Evolutionary conservation across 2,113 vertebrate genomes (phyloP).

Genomic region (Microtus oregoni): DNA sequence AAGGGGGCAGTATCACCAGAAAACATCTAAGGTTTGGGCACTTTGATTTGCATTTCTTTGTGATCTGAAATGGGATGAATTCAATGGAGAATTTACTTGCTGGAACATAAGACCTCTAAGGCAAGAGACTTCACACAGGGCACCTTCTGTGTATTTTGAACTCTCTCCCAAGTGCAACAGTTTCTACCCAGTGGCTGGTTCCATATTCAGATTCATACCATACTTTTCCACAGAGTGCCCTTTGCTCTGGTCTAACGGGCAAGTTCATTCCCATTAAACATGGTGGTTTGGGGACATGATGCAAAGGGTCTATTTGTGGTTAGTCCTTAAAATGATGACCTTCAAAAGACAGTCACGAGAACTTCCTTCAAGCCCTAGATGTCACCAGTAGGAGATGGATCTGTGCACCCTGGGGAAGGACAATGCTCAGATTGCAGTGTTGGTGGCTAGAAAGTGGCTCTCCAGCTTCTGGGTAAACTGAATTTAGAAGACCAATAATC

Average conservation of each 20-base stretch:
- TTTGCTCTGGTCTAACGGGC: not conserved
- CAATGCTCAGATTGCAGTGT: not conserved
- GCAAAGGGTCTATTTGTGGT: not conserved
- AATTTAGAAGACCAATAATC: not conserved
- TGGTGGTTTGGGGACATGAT: fast-evolving
- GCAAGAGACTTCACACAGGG: not conserved
- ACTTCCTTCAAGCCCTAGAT: too few relatives aligned
- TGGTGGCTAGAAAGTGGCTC: not conserved
- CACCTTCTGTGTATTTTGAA: not conserved
- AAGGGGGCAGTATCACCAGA: not conserved
- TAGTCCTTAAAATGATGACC: not conserved
- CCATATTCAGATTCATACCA: not conserved
- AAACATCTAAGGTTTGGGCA: not conserved
- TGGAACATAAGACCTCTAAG: not conserved
- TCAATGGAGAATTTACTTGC: not conserved
- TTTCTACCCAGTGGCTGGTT: not conserved
- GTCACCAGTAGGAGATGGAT: not conserved
- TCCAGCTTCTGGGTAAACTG: not conserved
- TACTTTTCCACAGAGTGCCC: not conserved
- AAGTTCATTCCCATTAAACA: not conserved
- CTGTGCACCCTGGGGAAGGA: not conserved
- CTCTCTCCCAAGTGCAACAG: not conserved
- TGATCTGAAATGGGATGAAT: conserved; percentile 18
- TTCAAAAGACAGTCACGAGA: not conserved
- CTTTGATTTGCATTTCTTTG: not conserved